Percentiles rank a stretch among this genome's conserved stretches.
Conservation (phyloP, 2,797 vertebrate species). For the Chaenodraco wilsoni region DNA sequence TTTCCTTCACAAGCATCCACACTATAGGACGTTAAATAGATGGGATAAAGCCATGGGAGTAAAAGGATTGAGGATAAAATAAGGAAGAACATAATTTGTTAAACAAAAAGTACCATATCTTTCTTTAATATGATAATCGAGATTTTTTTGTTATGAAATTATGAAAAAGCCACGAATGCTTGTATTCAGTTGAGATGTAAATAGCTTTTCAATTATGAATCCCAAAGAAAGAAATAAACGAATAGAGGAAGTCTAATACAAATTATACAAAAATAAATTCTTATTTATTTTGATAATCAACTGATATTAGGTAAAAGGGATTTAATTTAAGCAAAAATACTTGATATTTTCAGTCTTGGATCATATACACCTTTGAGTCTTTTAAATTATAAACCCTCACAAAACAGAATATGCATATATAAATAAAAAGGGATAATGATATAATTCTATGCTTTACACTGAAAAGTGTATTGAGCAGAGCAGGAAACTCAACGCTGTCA, state of each 20-base stretch:
- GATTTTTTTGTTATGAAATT: not conserved
- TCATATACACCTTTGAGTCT: not conserved
- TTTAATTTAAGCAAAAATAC: not conserved
- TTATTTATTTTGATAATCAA: not conserved
- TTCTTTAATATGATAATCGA: not conserved
- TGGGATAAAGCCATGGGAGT: not conserved
- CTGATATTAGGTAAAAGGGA: not conserved
- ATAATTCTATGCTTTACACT: not conserved
- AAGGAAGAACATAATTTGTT: not conserved
- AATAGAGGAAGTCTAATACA: not conserved
- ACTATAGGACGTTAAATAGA: not conserved
- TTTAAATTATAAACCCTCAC: not conserved
- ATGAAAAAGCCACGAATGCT: not conserved
- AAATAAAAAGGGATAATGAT: not conserved
- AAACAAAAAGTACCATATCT: not conserved
- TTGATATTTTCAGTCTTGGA: not conserved
- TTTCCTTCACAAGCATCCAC: conserved; percentile 37
- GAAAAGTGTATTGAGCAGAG: not conserved
- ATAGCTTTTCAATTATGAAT: not conserved
- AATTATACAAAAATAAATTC: not conserved
- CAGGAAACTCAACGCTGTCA: not conserved
- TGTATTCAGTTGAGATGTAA: not conserved
- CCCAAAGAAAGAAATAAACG: not conserved
- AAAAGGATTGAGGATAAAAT: not conserved
- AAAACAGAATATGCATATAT: too few species aligned